phyloP scores from a whole-genome alignment of 1,140 invertebrate genomes.

The Pteromalus puparum region DNA sequence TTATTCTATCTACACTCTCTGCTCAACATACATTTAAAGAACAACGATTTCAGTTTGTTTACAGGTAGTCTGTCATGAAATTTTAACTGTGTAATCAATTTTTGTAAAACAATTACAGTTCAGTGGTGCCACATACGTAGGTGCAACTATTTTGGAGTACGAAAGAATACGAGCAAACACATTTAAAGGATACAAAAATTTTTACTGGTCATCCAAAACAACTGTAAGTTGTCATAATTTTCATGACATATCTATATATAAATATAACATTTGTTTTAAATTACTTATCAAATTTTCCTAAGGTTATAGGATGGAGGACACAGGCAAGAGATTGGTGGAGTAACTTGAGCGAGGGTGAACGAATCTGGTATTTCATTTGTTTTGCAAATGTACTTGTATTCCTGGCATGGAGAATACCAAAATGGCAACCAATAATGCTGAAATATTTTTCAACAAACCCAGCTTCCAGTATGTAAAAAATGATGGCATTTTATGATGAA shows the following conservation, averaged over 20 bases:
- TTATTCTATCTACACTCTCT: conserved; percentile 39
- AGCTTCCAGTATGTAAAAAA: conserved; percentile 79
- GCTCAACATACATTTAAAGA: conserved; percentile 10
- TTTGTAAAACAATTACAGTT: conserved; percentile 77
- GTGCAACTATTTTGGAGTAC: conserved; percentile 91
- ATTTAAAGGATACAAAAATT: conserved; percentile 74
- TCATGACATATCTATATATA: conserved; percentile 25
- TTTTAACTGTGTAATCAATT: conserved; percentile 19
- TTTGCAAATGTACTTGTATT: conserved; percentile 88
- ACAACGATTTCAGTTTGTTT: conserved; percentile 19
- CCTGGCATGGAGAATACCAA: conserved; percentile 86
- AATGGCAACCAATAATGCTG: conserved; percentile 85
- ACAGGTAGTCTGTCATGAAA: conserved; percentile 16
- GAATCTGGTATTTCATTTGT: conserved; percentile 88
- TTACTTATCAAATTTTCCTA: conserved; percentile 42
- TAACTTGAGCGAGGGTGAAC: conserved; percentile 83
- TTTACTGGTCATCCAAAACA: conserved; percentile 69
- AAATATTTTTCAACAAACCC: conserved; percentile 92
- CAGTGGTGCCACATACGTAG: conserved; percentile 82
- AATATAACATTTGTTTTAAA: conserved; percentile 46
- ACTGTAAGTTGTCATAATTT: conserved; percentile 63
- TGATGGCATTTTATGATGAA: not conserved
- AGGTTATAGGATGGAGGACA: conserved; percentile 76
- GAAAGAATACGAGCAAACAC: conserved; percentile 84
- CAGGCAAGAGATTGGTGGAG: conserved; percentile 86